These are phyloP conservation scores for Pediacus dermestoides DNA, from an alignment of 2,888 invertebrate species.

Conservation along the genomic window DNA sequence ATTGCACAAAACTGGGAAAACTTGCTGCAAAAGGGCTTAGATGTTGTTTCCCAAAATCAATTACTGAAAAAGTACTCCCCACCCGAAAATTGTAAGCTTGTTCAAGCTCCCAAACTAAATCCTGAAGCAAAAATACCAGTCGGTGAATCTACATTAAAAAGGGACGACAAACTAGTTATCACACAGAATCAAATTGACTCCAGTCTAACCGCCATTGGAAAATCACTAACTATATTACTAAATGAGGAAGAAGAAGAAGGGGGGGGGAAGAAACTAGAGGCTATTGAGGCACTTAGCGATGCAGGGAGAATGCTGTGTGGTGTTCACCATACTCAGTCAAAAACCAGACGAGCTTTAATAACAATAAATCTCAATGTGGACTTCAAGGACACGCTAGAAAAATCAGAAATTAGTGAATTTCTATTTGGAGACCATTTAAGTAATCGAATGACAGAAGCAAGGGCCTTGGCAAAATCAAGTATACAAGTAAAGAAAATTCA, in stretches of 20 bases:
- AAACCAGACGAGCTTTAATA: slow-evolving; percentile 7
- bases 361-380: slow-evolving; percentile 12
- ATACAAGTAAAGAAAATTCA: too few relatives aligned
- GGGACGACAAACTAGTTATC: background rate
- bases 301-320: slow-evolving; percentile 5
- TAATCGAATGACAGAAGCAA: slow-evolving; percentile 4
- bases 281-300: slow-evolving; percentile 8
- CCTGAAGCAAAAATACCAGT: slow-evolving; percentile 6
- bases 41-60: background rate
- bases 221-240: background rate
- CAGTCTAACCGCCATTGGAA: background rate
- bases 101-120: background rate
- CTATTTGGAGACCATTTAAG: slow-evolving; percentile 11
- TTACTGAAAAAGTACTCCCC: background rate
- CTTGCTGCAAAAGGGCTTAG: background rate
- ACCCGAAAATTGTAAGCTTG: background rate
- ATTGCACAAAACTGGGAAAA: background rate
- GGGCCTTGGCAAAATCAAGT: too few relatives aligned
- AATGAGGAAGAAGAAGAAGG: too few relatives aligned
- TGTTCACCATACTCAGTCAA: slow-evolving; percentile 7
- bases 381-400: slow-evolving; percentile 10
- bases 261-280: slow-evolving; percentile 6
- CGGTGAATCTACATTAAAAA: background rate
- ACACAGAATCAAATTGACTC: slow-evolving; percentile 6
- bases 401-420: slow-evolving; percentile 4